phyloP scores from a whole-genome alignment of 2,113 vertebrate species.

The Coptodon rendalli region DNA sequence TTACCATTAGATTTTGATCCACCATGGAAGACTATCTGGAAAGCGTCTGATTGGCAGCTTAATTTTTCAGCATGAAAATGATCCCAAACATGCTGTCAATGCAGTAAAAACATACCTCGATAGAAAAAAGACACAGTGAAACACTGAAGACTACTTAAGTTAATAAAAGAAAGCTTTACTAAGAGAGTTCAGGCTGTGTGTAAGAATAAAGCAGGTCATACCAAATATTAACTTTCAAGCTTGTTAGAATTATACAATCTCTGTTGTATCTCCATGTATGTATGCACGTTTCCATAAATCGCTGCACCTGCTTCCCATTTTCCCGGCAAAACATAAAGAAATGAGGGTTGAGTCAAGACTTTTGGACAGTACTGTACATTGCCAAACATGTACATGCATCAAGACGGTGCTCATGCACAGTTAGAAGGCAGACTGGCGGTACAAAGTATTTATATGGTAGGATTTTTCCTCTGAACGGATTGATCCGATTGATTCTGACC shows the following conservation, averaged over 20 bases:
- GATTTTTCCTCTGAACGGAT: neutral
- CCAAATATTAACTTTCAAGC: neutral
- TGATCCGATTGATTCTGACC: neutral
- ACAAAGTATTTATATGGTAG: rapidly evolving
- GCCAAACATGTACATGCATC: neutral
- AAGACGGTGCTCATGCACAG: neutral
- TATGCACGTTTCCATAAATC: neutral
- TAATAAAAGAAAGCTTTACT: neutral
- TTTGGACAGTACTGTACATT: neutral
- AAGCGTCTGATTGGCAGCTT: neutral
- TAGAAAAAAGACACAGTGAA: neutral
- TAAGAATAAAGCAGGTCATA: neutral
- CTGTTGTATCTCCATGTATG: neutral
- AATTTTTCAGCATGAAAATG: neutral
- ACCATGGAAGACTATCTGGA: neutral
- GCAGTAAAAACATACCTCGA: neutral
- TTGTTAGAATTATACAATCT: neutral
- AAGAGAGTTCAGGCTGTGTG: no score
- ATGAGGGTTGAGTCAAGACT: neutral
- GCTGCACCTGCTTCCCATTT: neutral
- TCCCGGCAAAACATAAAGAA: no score
- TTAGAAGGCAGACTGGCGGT: neutral
- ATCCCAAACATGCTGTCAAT: neutral
- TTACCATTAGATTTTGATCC: neutral
- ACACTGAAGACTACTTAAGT: neutral